Conservation (phyloP, 2,797 vertebrate species). For the Eidolon dupreanum region DNA sequence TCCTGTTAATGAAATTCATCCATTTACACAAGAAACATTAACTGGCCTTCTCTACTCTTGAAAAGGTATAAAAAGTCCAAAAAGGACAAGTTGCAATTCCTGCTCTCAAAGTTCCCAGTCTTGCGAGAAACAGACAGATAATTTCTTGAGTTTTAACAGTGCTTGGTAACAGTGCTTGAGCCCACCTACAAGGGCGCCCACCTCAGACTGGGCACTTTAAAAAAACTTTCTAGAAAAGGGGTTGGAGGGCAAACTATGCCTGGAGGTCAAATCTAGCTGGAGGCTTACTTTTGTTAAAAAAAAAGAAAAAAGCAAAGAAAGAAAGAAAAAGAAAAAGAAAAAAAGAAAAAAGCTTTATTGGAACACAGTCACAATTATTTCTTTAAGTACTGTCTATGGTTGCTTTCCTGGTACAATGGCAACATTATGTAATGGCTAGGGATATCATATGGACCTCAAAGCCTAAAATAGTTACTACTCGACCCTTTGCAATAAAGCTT, state of each 20-base stretch:
- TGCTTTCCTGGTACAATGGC: not conserved
- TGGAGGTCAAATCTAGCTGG: not conserved
- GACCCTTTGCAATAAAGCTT: not conserved
- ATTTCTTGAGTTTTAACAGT: not conserved
- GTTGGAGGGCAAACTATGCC: not conserved
- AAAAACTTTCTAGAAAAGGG: not conserved
- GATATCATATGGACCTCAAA: not conserved
- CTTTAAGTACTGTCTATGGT: not conserved
- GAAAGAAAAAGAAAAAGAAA: not conserved
- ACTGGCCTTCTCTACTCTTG: not conserved
- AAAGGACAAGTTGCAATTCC: not conserved
- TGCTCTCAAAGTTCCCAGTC: not conserved
- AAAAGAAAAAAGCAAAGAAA: not conserved
- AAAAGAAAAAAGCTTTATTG: conserved; percentile 40
- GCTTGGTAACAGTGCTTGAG: too few species aligned
- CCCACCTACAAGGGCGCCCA: not conserved
- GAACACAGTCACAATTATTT: not conserved
- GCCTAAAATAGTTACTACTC: not conserved
- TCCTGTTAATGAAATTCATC: conserved; percentile 54
- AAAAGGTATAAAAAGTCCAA: not conserved
- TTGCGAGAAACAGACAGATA: not conserved
- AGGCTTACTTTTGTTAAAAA: not conserved
- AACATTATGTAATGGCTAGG: not conserved
- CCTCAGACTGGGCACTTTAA: not conserved
- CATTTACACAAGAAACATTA: conserved; percentile 50